Conservation (phyloP, 2,113 vertebrate genomes). For the Strix uralensis region DNA sequence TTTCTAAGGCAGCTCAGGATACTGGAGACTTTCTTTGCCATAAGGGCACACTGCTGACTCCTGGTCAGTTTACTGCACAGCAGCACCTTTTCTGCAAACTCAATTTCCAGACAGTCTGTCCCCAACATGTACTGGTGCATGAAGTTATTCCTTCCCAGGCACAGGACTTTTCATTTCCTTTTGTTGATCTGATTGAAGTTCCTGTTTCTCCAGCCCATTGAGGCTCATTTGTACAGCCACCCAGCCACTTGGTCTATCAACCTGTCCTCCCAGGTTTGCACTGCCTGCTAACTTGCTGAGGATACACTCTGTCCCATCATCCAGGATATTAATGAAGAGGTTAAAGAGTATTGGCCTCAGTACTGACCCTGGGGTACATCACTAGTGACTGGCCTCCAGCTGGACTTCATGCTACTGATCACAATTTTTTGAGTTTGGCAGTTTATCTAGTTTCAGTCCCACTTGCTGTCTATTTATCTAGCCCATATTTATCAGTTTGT, state of each 20-base stretch:
- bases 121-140: fast-evolving
- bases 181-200: background rate
- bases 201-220: background rate
- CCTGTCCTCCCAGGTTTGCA: background rate
- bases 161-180: background rate
- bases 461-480: background rate
- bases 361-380: background rate
- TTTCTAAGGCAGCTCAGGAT: background rate
- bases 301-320: background rate
- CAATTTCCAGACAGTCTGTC: background rate
- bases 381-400: background rate
- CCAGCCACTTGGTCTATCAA: background rate
- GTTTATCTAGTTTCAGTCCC: background rate
- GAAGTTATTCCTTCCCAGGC: background rate
- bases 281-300: background rate
- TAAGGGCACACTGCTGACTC: background rate
- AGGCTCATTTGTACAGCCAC: background rate
- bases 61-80: background rate
- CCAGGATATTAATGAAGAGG: background rate
- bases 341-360: background rate
- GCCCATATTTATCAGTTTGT: background rate
- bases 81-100: background rate
- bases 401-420: background rate
- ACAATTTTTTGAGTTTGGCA: background rate
- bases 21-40: background rate